Conservation (phyloP, 2,888 invertebrate genomes). For the Litoditis marina region DNA sequence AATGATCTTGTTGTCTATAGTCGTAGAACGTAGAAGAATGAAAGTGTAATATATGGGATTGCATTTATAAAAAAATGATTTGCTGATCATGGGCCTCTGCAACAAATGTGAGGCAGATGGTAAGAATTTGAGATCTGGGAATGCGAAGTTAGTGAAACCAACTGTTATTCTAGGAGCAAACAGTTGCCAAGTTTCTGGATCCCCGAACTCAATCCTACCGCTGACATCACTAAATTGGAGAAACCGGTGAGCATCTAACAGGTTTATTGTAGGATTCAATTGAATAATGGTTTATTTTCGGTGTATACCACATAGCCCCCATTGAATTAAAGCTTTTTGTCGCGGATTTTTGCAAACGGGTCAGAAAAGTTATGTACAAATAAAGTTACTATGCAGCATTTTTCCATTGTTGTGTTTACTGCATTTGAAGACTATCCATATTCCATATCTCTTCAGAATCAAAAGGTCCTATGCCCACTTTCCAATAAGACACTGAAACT, state of each 20-base stretch:
- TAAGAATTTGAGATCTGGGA: too few species aligned
- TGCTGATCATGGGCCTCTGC: too few species aligned
- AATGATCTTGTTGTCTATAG: too few species aligned
- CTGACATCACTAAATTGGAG: slow-evolving; percentile 72
- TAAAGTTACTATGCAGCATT: too few species aligned
- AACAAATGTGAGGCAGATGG: too few species aligned
- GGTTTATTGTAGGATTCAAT: too few species aligned
- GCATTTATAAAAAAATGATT: not conserved
- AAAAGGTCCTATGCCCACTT: slow-evolving; percentile 78
- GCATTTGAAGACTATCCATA: slow-evolving; percentile 4
- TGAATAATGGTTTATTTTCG: not conserved
- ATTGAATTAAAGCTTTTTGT: too few species aligned
- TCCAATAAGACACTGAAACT: slow-evolving; percentile 80
- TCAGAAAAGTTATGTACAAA: slow-evolving; percentile 1
- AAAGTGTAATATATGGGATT: slow-evolving; percentile 65
- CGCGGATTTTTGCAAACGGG: too few species aligned
- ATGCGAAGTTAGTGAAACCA: too few species aligned
- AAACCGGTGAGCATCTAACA: slow-evolving; percentile 75
- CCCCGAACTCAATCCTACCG: slow-evolving; percentile 85
- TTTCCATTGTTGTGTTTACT: too few species aligned
- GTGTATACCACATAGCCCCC: too few species aligned
- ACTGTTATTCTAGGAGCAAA: slow-evolving; percentile 71
- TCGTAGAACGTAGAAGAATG: too few species aligned
- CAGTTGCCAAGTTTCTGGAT: slow-evolving; percentile 67
- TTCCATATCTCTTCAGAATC: slow-evolving; percentile 69